These are phyloP conservation scores for Drosophila kepulauana DNA, from an alignment of 1,140 invertebrate genomes.

Conservation along the genomic window DNA sequence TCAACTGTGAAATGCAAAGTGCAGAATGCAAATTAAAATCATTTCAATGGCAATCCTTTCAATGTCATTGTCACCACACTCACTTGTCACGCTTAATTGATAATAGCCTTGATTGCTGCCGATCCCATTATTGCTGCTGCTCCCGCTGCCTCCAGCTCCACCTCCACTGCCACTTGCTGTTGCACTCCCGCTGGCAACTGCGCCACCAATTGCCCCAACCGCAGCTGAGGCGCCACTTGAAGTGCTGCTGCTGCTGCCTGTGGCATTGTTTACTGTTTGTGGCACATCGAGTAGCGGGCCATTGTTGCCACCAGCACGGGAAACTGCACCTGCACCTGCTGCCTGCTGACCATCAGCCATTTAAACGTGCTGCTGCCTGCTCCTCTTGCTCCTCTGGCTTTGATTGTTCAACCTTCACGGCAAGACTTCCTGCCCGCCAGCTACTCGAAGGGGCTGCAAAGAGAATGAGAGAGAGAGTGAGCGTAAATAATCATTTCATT, in stretches of 20 bases:
- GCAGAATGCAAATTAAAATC: neutral
- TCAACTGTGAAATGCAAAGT: conserved; percentile 87
- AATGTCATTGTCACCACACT: conserved; percentile 50
- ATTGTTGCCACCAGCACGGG: conserved; percentile 47
- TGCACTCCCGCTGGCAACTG: neutral
- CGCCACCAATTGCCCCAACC: conserved; percentile 35
- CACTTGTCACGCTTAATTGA: conserved; percentile 84
- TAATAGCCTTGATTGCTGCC: conserved; percentile 76
- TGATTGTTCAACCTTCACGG: conserved; percentile 31
- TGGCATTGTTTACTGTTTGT: conserved; percentile 53
- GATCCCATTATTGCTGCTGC: conserved; percentile 17
- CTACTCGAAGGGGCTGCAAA: conserved; percentile 12
- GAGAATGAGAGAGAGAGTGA: neutral
- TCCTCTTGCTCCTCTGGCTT: conserved; percentile 5
- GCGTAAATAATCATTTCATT: neutral
- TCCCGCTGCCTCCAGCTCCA: conserved; percentile 22
- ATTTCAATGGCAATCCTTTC: neutral
- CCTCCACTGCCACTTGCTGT: neutral
- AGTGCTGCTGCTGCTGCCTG: conserved; percentile 27
- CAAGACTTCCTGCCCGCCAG: conserved; percentile 20
- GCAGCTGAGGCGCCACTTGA: conserved; percentile 32
- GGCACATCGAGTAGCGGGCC: conserved; percentile 45
- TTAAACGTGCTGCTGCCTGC: conserved; percentile 57
- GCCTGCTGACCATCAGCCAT: conserved; percentile 83
- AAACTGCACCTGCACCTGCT: conserved; percentile 78